Base-by-base conservation (phyloP, 2,113 vertebrate species). In the Takifugu flavidus region DNA sequence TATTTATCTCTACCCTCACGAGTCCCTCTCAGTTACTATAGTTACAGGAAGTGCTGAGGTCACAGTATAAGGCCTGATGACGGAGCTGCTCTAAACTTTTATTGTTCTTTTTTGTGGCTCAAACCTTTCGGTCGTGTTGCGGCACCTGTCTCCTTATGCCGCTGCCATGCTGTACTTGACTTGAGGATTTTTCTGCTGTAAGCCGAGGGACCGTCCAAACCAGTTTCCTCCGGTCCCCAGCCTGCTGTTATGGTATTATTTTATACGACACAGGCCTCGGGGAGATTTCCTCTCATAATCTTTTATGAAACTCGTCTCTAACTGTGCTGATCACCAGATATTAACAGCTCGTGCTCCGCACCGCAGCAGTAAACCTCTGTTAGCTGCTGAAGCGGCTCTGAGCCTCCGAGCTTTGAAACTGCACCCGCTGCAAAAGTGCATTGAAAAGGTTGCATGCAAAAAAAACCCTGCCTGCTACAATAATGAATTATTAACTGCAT, bases 211-310 rank as follows among this genome's bases (percentile, higher is more conserved):
- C 14, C 49, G 28, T 64, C 56, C 29, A 49, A 51, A 44, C n/a
- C 28, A 50, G 39, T 52, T 20, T 56, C 42, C 46, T 53, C 42
- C 59, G 25, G 53, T 61, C 49, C n/a, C 50, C 8, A 49, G 4
- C 43, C 59, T 39, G 7, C 26, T 39, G 59, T 34, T 34, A 31
- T 51, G 44, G 13, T 46, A 10, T 47, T 43, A n/a, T 26, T 62
- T 63, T 31, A 62, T 46, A 56, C 45, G 42, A 14, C 51, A 10
- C 46, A 43, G 6, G 13, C 28, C 47, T 57, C 14, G 5, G 65
- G 28, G n/a, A 57, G 26, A 44, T 13, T 50, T 26, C 53, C 15
- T 58, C 53, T 42, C 65, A 28, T 64, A 74, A 62, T 51, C 25
- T 63, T 54, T 72, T 51, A 62, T 58, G 46, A 62, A 72, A 52